phyloP scores from a whole-genome alignment of 1,140 invertebrate genomes.

The Diorhabda carinulata region DNA sequence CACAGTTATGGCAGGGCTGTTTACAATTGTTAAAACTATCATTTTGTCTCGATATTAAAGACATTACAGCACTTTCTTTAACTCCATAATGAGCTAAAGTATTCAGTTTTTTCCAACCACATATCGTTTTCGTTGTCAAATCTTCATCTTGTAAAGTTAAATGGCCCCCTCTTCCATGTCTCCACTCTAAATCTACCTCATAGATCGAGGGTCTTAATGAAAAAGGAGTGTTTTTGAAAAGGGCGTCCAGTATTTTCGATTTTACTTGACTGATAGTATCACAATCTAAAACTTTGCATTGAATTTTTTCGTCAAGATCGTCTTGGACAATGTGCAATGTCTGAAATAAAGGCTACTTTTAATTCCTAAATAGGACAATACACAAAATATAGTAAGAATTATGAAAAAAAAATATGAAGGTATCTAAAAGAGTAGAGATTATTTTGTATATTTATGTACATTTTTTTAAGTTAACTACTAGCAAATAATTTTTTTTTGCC shows the following conservation, averaged over 20 bases:
- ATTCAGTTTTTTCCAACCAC: slow-evolving; percentile 87
- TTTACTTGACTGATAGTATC: slow-evolving; percentile 99
- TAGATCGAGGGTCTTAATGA: slow-evolving; percentile 86
- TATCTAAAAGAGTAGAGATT: no score
- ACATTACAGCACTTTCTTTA: slow-evolving; percentile 92
- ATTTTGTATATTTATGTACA: no score
- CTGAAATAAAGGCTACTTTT: slow-evolving; percentile 28
- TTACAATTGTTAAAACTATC: slow-evolving; percentile 77
- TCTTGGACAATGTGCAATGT: slow-evolving; percentile 90
- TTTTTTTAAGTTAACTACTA: no score
- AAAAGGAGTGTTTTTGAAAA: slow-evolving; percentile 95
- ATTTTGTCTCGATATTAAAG: slow-evolving; percentile 82
- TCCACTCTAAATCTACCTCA: slow-evolving; percentile 92
- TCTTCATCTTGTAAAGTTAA: slow-evolving; percentile 91
- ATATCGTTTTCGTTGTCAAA: slow-evolving; percentile 82
- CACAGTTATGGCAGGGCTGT: slow-evolving; percentile 76
- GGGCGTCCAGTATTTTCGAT: slow-evolving; percentile 93
- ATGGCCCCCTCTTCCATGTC: slow-evolving; percentile 86
- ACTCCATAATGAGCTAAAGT: slow-evolving; percentile 91
- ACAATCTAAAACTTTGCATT: slow-evolving; percentile 95
- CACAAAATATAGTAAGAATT: no score
- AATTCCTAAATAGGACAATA: no score
- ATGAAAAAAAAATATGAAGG: no score
- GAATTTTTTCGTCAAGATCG: slow-evolving; percentile 89
- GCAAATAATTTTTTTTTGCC: slow-evolving; percentile 1